Percentiles rank a stretch among this genome's conserved stretches.
These are phyloP conservation scores for Imbricaverruca yamaguchii DNA, from an alignment of 2,888 invertebrate species.

Conservation along the genomic window DNA sequence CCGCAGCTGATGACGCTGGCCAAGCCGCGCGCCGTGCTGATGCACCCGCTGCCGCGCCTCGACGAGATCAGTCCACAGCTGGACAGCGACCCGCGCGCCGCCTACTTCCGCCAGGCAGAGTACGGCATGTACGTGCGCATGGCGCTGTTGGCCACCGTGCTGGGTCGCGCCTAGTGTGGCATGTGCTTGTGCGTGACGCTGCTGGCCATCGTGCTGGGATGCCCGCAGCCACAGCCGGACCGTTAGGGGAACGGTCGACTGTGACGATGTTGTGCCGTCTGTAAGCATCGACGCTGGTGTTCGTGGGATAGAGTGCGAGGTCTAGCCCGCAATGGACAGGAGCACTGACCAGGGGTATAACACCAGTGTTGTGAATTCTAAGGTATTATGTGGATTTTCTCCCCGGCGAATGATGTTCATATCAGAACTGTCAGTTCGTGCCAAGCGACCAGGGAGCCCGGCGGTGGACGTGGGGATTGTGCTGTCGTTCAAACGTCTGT, in stretches of 20 bases:
- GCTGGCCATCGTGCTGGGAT: too few species aligned
- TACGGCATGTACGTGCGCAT: constrained; percentile 97
- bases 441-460: too few species aligned
- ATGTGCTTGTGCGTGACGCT: too few species aligned
- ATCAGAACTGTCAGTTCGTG: too few species aligned
- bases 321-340: too few species aligned
- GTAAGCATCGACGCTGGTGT: neutral
- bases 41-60: constrained; percentile 93
- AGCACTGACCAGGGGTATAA: too few species aligned
- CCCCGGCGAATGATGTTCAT: too few species aligned
- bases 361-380: too few species aligned
- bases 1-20: constrained; percentile 93
- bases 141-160: constrained; percentile 88
- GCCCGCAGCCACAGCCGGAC: too few species aligned
- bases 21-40: constrained; percentile 86
- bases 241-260: neutral
- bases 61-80: constrained; percentile 92
- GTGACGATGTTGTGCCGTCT: neutral
- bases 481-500: too few species aligned
- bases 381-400: too few species aligned
- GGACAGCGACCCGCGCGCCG: constrained; percentile 92
- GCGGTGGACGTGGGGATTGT: too few species aligned
- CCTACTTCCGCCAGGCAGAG: constrained; percentile 97
- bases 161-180: constrained; percentile 47
- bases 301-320: neutral